Evolutionary conservation across 2,113 vertebrate genomes (phyloP), one percentile per base, ranked within the genome.

Genomic region (Marmota flaviventris): DNA sequence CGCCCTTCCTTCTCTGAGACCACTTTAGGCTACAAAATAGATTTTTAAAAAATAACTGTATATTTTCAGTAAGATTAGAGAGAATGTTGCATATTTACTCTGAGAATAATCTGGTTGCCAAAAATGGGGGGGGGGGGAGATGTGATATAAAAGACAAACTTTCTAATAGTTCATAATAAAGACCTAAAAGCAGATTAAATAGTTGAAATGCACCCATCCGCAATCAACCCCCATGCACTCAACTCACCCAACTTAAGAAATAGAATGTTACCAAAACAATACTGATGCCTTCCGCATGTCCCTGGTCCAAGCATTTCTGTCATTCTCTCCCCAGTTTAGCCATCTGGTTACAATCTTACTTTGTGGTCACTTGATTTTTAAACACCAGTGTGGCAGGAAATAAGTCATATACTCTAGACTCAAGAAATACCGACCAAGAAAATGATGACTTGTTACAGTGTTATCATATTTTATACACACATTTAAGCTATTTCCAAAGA

Each of bases 81-180:
- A 67, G 34, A 91, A 22, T 75, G 34, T 20, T 79, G 9, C 53
- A 85, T 25, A 65, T 78, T 86, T 45, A 32, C 56, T n/a, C 53
- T 81, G 34, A 24, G 13, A 76, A 81, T 69, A 91, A 79, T 75
- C 34, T 93, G 24, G 65, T 61, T 51, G 56, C 81, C 65, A 69
- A 73, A 91, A 87, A 91, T 45, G 45, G 45, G 45, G 45, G 45
- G 13, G 13, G 37, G 25, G 56, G 58, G 24, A 29, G 0, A 12
- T 45, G 1, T 76, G 12, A 69, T 83, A 48, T 51, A 53, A 81
- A 70, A 89, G 87, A 69, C 6, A 27, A 87, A 77, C 9, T 76
- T 81, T 67, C 34, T 89, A 76, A 27, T 4, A 56, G 63, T 75
- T 91, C 48, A 53, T 51, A 76, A 89, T 89, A 65, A 92, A 96